Percentiles rank a stretch among this genome's conserved stretches.
Evolutionary conservation across 1,140 invertebrate genomes (phyloP).

Genomic region (Carposina sasakii): DNA sequence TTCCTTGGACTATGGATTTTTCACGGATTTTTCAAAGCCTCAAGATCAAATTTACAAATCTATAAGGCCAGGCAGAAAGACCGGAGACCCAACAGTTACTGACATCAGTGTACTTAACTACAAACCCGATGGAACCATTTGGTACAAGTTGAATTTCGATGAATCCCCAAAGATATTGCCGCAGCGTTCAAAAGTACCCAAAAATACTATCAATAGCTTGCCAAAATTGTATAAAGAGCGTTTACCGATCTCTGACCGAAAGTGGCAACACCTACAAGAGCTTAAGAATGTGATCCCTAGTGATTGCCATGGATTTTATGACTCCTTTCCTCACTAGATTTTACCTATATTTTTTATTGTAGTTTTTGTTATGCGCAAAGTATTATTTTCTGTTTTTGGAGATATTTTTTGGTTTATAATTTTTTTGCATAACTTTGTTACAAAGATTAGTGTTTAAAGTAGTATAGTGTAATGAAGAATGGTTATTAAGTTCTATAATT

Average conservation of each 20-base stretch:
- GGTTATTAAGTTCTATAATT: no score
- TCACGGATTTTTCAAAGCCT: background rate
- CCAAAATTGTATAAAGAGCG: slow-evolving; percentile 11
- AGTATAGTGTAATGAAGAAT: no score
- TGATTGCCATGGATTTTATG: no score
- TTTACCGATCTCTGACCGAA: slow-evolving; percentile 11
- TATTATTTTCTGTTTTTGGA: no score
- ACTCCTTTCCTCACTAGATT: no score
- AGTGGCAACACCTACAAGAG: slow-evolving; percentile 2
- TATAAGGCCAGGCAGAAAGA: slow-evolving; percentile 33
- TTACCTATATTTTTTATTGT: no score
- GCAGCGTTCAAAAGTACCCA: slow-evolving; percentile 10
- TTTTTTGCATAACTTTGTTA: no score
- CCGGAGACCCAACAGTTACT: slow-evolving; percentile 33
- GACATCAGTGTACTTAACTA: slow-evolving; percentile 35
- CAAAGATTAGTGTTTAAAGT: no score
- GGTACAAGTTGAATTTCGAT: slow-evolving; percentile 30
- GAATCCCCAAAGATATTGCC: slow-evolving; percentile 18
- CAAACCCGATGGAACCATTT: slow-evolving; percentile 32
- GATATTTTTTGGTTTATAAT: no score
- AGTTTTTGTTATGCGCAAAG: no score
- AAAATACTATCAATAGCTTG: slow-evolving; percentile 8
- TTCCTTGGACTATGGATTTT: background rate
- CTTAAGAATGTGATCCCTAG: background rate
- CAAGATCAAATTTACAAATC: slow-evolving; percentile 18